A percentile compares a stretch with the other conserved stretches of the same genome.
These are phyloP conservation scores for Tigriopus californicus DNA, from an alignment of 2,888 invertebrate genomes.

Conservation along the genomic window DNA sequence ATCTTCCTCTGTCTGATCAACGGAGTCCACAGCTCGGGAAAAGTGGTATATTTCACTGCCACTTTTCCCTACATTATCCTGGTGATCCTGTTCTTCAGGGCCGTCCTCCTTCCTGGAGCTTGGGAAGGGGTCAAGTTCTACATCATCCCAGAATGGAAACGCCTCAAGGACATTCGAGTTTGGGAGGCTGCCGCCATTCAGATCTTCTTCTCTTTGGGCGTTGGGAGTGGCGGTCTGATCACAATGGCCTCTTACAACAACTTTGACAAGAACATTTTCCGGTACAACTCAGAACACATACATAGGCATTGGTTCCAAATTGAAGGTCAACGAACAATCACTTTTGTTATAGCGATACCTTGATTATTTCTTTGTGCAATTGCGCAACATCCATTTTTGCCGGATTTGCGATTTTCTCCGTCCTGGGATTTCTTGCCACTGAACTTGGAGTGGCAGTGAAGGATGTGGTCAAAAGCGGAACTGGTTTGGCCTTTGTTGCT, in stretches of 20 bases:
- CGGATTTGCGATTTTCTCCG: constrained; percentile 57
- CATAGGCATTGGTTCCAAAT: too few species aligned
- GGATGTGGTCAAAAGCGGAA: constrained; percentile 37
- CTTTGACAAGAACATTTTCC: constrained; percentile 94
- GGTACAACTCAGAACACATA: constrained; percentile 43
- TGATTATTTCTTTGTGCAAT: constrained; percentile 55
- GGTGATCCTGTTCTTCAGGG: constrained; percentile 69
- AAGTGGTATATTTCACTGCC: constrained; percentile 99
- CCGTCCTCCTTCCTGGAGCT: constrained; percentile 44
- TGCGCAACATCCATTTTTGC: constrained; percentile 59
- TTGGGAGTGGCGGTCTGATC: constrained; percentile 87
- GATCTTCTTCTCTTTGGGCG: constrained; percentile 93
- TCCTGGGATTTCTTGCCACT: constrained; percentile 58
- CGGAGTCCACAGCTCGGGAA: constrained; percentile 93
- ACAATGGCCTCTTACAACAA: constrained; percentile 97
- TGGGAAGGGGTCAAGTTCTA: constrained; percentile 83
- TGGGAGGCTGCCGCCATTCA: constrained; percentile 99
- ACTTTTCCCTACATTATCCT: constrained; percentile 93
- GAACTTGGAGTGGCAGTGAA: constrained; percentile 48
- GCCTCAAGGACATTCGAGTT: constrained; percentile 35
- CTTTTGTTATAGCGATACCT: constrained; percentile 42
- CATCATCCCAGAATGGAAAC: constrained; percentile 59
- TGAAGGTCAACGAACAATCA: too few species aligned
- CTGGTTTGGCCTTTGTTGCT: constrained; percentile 59
- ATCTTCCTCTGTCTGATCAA: constrained; percentile 57